phyloP scores from a whole-genome alignment of 2,888 invertebrate genomes.

The Bedellia somnulentella region DNA sequence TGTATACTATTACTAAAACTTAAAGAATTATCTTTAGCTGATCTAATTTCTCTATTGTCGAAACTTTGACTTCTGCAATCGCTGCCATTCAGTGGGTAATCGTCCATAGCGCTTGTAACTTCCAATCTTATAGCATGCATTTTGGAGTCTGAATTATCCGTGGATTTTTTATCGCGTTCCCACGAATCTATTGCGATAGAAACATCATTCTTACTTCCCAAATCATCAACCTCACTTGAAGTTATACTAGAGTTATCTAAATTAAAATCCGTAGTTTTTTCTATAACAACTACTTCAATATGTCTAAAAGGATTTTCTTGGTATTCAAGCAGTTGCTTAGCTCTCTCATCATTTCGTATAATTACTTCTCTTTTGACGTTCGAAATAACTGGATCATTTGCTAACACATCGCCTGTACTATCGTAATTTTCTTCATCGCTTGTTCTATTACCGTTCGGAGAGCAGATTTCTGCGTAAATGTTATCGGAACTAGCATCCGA shows the following conservation, averaged over 20 bases:
- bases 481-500: slow-evolving; percentile 59
- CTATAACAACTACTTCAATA: slow-evolving; percentile 56
- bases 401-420: slow-evolving; percentile 40
- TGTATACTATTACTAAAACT: slow-evolving; percentile 58
- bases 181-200: slow-evolving; percentile 47
- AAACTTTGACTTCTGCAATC: slow-evolving; percentile 22
- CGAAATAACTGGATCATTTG: slow-evolving; percentile 49
- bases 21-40: slow-evolving; percentile 45
- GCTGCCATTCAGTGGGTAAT: slow-evolving; percentile 34
- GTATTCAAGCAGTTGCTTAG: slow-evolving; percentile 44
- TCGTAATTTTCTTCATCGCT: slow-evolving; percentile 45
- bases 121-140: slow-evolving; percentile 53
- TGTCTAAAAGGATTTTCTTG: slow-evolving; percentile 52
- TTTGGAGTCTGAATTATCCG: slow-evolving; percentile 29
- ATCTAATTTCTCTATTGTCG: slow-evolving; percentile 31
- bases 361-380: slow-evolving; percentile 54
- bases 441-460: slow-evolving; percentile 32
- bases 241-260: slow-evolving; percentile 44
- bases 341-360: slow-evolving; percentile 45
- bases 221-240: slow-evolving; percentile 43
- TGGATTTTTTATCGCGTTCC: slow-evolving; percentile 36
- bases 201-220: slow-evolving; percentile 40
- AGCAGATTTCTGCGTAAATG: slow-evolving; percentile 71
- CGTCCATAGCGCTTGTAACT: slow-evolving; percentile 50
- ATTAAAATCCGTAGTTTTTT: slow-evolving; percentile 50